Evolutionary conservation across 2,113 vertebrate genomes (phyloP).

Genomic region (Chlorodrepanis virens): DNA sequence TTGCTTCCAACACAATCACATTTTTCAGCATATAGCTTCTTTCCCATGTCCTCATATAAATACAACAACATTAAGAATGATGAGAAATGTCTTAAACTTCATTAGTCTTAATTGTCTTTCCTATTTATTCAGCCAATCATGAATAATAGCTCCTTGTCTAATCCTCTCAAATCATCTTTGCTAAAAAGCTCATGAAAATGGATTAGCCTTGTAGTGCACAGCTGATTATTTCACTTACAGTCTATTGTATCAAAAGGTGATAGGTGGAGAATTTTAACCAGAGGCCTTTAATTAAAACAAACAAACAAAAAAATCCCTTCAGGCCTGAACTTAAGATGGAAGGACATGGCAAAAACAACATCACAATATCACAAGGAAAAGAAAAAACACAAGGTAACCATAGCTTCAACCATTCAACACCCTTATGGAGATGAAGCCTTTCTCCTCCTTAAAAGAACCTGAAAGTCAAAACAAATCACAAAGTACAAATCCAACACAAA

Average conservation of each 20-base stretch:
- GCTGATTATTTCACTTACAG: background rate
- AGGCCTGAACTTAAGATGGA: background rate
- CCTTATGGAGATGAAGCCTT: background rate
- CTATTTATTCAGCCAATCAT: background rate
- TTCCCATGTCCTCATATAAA: background rate
- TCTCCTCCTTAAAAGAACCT: background rate
- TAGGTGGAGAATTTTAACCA: background rate
- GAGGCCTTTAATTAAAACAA: background rate
- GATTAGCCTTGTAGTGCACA: background rate
- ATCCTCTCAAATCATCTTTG: constrained; percentile 15
- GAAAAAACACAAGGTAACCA: background rate
- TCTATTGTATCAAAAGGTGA: background rate
- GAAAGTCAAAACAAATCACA: background rate
- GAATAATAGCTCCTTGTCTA: background rate
- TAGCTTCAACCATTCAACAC: background rate
- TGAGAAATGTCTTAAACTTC: background rate
- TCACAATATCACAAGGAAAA: background rate
- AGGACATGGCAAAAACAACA: background rate
- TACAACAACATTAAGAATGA: background rate
- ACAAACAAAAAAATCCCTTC: background rate
- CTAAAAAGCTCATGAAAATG: background rate
- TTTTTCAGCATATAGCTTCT: background rate
- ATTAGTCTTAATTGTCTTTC: background rate
- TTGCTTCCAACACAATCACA: background rate
- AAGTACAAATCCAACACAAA: background rate